Percentiles rank a stretch among this genome's conserved stretches.
Evolutionary conservation across 2,113 vertebrate species (phyloP).

Genomic region (Garra rufa): DNA sequence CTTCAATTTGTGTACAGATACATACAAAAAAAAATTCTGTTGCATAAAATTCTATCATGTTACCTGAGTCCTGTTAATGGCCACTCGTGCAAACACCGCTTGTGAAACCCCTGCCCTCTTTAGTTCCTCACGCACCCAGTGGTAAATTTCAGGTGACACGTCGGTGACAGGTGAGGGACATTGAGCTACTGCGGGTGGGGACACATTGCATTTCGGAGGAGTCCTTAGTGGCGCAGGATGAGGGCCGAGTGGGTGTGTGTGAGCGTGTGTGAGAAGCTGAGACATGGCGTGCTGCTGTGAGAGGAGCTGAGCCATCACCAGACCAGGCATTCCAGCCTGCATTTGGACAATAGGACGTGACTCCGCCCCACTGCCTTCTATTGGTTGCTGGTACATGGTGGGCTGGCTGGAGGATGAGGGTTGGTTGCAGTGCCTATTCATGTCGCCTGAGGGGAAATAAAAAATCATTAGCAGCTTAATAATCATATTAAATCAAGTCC

Average conservation of each 20-base stretch:
- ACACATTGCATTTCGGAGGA: conserved; percentile 22
- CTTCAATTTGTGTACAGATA: neutral
- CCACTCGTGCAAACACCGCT: conserved; percentile 98
- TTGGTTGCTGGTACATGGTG: conserved; percentile 83
- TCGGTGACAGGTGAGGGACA: conserved; percentile 93
- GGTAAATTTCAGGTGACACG: conserved; percentile 97
- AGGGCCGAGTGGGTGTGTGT: conserved; percentile 66
- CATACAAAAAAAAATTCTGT: conserved; percentile 67
- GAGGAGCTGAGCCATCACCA: conserved; percentile 74
- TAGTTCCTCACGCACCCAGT: conserved; percentile 97
- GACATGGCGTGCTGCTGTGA: conserved; percentile 99
- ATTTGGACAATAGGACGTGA: conserved; percentile 64
- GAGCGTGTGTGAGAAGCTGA: conserved; percentile 95
- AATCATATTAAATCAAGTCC: neutral
- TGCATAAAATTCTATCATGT: conserved; percentile 80
- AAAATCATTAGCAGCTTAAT: neutral
- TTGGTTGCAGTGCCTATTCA: conserved; percentile 83
- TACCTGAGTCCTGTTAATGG: conserved; percentile 99
- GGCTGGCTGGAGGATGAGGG: conserved; percentile 84
- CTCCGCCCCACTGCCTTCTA: conserved; percentile 84
- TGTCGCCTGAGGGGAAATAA: conserved; percentile 72
- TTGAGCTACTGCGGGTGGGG: conserved; percentile 94
- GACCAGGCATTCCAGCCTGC: conserved; percentile 43
- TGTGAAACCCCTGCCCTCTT: conserved; percentile 98
- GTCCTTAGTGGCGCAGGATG: conserved; percentile 14